These are phyloP conservation scores for Chrysogorgia sp. DNA, from an alignment of 92 coral and sea anemone species.

Conservation along the genomic window DNA sequence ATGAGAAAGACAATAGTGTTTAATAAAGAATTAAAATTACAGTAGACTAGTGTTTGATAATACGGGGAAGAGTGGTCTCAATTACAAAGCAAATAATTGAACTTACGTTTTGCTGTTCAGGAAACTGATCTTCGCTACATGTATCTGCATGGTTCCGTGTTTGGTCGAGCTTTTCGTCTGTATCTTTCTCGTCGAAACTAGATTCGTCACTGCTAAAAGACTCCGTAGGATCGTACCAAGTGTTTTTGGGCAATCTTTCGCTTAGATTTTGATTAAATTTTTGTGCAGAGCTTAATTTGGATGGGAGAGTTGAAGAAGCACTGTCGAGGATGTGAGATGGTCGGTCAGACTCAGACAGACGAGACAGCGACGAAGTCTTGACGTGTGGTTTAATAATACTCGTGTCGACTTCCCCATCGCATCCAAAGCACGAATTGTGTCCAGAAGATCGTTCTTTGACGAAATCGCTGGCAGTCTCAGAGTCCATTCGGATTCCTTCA, in stretches of 20 bases:
- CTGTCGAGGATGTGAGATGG: not conserved
- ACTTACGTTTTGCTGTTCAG: no score
- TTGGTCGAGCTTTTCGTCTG: not conserved
- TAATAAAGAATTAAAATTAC: no score
- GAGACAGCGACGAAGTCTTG: conserved; percentile 15
- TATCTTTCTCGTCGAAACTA: not conserved
- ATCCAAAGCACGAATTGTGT: not conserved
- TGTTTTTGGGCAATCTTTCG: not conserved
- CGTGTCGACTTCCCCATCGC: not conserved
- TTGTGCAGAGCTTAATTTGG: conserved; percentile 12
- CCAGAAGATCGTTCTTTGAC: conserved; percentile 3
- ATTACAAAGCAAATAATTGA: no score
- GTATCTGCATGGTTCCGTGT: not conserved
- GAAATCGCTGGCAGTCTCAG: conserved; percentile 2
- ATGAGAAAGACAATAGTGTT: no score
- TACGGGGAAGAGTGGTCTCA: no score
- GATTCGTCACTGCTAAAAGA: not conserved
- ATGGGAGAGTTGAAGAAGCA: conserved; percentile 12
- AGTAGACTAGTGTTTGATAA: no score
- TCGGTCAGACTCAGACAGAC: conserved; percentile 13
- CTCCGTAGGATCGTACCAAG: not conserved
- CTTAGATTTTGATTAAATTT: conserved; percentile 10
- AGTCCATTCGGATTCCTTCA: conserved; percentile 27
- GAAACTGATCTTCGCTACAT: no score
- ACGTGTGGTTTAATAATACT: not conserved